A percentile compares a stretch with the other conserved stretches of the same genome.
phyloP scores from a whole-genome alignment of 2,888 invertebrate species.

The Pristionchus fissidentatus region DNA sequence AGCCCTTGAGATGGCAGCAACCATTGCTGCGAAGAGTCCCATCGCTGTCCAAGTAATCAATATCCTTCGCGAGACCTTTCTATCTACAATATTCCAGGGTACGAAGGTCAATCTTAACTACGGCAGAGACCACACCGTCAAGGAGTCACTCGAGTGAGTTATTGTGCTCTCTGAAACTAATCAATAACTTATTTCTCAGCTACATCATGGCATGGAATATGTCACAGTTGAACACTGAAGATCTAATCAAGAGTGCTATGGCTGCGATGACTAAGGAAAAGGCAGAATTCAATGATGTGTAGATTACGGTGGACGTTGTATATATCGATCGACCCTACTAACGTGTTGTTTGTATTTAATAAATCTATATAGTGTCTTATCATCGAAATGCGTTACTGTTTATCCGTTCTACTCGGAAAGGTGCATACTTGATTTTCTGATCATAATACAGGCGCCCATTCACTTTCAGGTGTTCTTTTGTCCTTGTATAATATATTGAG shows the following conservation, averaged over 20 bases:
- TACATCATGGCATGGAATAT: conserved; percentile 82
- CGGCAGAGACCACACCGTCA: conserved; percentile 88
- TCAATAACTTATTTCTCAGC: conserved; percentile 2
- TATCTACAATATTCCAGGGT: conserved; percentile 76
- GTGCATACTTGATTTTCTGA: too few species aligned
- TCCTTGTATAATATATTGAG: neutral
- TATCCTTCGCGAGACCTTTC: neutral
- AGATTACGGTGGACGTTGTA: conserved; percentile 41
- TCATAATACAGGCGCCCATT: too few species aligned
- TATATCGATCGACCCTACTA: neutral
- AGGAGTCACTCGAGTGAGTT: conserved; percentile 90
- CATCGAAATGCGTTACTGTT: neutral
- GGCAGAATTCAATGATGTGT: conserved; percentile 63
- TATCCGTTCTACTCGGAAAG: neutral
- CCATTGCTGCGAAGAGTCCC: conserved; percentile 90
- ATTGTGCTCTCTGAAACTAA: neutral
- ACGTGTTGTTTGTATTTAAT: neutral
- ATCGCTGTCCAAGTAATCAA: conserved; percentile 86
- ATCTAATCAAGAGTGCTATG: conserved; percentile 84
- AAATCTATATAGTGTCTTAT: neutral
- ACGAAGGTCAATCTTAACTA: conserved; percentile 88
- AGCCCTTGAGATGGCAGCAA: conserved; percentile 81
- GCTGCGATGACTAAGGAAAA: conserved; percentile 78
- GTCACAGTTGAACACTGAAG: conserved; percentile 91
- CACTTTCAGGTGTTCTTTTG: neutral